A percentile compares a stretch with the other conserved stretches of the same genome.
These are phyloP conservation scores for Lophochroa leadbeateri DNA, from an alignment of 2,113 vertebrate species.

Conservation along the genomic window DNA sequence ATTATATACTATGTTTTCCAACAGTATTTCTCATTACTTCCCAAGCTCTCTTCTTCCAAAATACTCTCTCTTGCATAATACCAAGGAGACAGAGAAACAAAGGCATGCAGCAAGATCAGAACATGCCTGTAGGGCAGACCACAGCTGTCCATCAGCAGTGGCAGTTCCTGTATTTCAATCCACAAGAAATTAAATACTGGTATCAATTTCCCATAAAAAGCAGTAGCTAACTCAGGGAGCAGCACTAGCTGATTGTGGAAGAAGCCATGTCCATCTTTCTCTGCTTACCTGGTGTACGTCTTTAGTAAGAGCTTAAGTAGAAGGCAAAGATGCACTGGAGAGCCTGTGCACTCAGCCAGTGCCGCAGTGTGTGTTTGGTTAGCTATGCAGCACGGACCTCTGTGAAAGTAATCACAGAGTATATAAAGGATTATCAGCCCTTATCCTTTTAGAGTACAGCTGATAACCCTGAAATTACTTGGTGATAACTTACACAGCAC, in stretches of 20 bases:
- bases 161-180: not conserved
- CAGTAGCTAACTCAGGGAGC: not conserved
- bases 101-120: not conserved
- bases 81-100: rapidly evolving
- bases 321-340: not conserved
- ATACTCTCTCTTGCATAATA: not conserved
- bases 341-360: not conserved
- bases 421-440: not conserved
- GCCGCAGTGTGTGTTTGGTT: not conserved
- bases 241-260: not conserved
- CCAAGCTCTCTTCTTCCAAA: not conserved
- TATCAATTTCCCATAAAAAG: not conserved
- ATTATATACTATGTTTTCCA: not conserved
- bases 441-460: not conserved
- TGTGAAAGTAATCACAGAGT: not conserved
- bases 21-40: not conserved
- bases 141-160: not conserved
- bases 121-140: not conserved
- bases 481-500: not conserved
- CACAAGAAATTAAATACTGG: not conserved
- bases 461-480: not conserved
- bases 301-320: not conserved
- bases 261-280: not conserved
- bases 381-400: not conserved
- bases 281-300: not conserved